Evolutionary conservation across 1,140 invertebrate genomes (phyloP), one percentile per base, ranked within the genome.

Genomic region (Phocides pigmalion): DNA sequence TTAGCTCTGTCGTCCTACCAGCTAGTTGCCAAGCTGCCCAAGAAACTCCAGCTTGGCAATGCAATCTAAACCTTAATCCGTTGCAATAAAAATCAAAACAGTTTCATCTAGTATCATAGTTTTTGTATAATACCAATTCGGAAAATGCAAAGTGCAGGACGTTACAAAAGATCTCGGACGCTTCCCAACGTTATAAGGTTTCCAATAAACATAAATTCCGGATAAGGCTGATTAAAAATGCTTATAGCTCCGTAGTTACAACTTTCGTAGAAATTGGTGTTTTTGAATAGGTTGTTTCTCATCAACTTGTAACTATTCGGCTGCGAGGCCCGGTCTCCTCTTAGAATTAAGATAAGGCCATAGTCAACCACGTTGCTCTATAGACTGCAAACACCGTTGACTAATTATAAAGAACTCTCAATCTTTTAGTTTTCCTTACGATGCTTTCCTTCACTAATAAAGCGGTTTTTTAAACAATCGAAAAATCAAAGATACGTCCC

Each of bases 1-100:
- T 90, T 88, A 87, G 79, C 84, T 88, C 72, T 84, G 84, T 87
- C 84, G 66, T 51, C 62, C 70, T 41, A 22, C 62, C 74, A 63
- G 64, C 62, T 76, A 58, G 72, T 49, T 74, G 74, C 72, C 65
- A 50, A n/a, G 41, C 53, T 49, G 74, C 71, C 69, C 51, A 53
- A 17, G 46, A 56, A 72, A 69, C 59, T 66, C 42, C 42, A 53
- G 50, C 25, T 68, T n/a, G 14, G 53, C 68, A 61, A 35, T 25
- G 69, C 68, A 83, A 77, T 82, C 71, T 82, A 56, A 82, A 84
- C 79, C 79, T 68, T 82, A 75, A 62, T 50, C 56, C 66, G 12
- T 25, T 3, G 50, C n/a, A 32, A 66, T 62, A 78, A 64, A 63
- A 61, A 35, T 47, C 42, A 67, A 16, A 28, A 6, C 9, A 12